Evolutionary conservation across 2,113 vertebrate genomes (phyloP), one percentile per base, ranked within the genome.

Genomic region (Ia io): DNA sequence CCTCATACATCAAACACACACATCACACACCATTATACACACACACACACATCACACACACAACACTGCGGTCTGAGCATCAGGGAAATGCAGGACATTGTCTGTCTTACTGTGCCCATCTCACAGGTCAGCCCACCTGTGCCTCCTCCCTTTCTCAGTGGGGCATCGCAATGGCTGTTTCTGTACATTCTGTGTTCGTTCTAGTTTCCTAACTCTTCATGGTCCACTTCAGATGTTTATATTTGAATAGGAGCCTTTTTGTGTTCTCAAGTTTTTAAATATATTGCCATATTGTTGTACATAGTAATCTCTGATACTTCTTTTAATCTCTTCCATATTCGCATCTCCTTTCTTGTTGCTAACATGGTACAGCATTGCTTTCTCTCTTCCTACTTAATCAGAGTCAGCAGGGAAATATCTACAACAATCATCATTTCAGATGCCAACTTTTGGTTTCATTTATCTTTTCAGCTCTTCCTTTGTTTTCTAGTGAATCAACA

Each of bases 391-490:
- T 17, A 77, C 65, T 90, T 93, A 77, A 71, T 44, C 77, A 82
- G 47, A 80, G 59, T 65, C 77, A 88, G 71, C 71, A 77, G 90
- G 59, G 42, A 56, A 65, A 71, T 82, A 13, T 77, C 82, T 91
- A 14, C 71, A 91, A 74, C 70, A 53, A 89, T 71, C 40, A 37
- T 40, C 25, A 53, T 87, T 86, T 95, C 69, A 79, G 87, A 84
- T 80, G 65, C 61, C 63, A 92, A 83, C 79, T 86, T 95, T 73
- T 93, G 74, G 84, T 93, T 90, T 53, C 79, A 25, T 91, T 93
- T 92, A 95, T 89, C 67, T 78, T 95, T 93, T 91, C 90, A 85
- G 65, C 88, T 78, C 78, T 76, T 47, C 37, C 23, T 92, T 92
- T 76, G 23, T 96, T 82, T 94, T 85, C 67, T n/a, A 80, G 42